Evolutionary conservation across 2,888 invertebrate species (phyloP).

Genomic region (Agrochola lota): DNA sequence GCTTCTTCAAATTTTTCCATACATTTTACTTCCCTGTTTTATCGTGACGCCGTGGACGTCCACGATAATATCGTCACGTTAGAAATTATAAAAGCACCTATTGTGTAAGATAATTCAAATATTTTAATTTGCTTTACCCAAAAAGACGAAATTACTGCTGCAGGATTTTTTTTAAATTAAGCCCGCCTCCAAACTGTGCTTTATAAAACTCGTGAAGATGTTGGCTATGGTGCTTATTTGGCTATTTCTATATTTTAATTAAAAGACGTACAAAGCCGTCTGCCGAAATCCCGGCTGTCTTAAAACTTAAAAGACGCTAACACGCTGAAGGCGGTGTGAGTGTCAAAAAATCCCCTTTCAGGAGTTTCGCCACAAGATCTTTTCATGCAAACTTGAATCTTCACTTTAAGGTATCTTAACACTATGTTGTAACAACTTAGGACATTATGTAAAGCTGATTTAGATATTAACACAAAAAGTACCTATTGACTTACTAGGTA

Average conservation of each 20-base stretch:
- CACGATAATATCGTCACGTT: too few species aligned
- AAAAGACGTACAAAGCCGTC: conserved; percentile 12
- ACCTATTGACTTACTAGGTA: too few species aligned
- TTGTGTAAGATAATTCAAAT: background rate
- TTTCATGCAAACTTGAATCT: conserved; percentile 60
- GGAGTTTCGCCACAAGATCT: conserved; percentile 52
- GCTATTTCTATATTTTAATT: conserved; percentile 44
- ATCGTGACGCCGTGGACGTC: background rate
- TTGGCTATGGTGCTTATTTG: conserved; percentile 1
- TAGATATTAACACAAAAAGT: background rate
- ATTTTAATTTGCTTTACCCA: background rate
- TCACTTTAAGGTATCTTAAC: conserved; percentile 4
- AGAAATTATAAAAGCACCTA: background rate
- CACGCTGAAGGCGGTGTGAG: conserved; percentile 45
- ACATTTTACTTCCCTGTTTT: background rate
- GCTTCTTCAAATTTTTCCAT: background rate
- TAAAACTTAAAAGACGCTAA: conserved; percentile 36
- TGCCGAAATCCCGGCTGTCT: conserved; percentile 30
- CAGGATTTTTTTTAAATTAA: conserved; percentile 14
- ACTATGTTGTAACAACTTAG: conserved; percentile 40
- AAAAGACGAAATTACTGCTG: background rate
- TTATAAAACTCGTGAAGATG: background rate
- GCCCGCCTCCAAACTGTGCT: background rate
- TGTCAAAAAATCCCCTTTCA: conserved; percentile 66
- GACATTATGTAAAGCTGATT: background rate